phyloP scores from a whole-genome alignment of 2,888 invertebrate species.

The Pseudococcus jackbeardsleyi region DNA sequence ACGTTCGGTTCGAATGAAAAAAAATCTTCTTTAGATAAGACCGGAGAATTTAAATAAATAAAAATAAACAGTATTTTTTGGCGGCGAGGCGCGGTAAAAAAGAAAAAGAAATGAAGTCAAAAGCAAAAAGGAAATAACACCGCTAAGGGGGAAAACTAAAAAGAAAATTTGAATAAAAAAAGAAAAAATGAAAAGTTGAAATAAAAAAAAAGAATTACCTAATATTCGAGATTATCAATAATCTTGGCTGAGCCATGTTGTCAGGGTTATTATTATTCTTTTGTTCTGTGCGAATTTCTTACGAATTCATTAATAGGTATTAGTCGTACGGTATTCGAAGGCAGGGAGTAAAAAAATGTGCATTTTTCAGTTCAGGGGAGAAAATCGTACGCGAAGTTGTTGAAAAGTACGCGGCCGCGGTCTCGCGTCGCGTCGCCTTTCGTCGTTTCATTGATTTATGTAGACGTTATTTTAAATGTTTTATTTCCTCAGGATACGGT shows the following conservation, averaged over 20 bases:
- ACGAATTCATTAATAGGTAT: constrained; percentile 15
- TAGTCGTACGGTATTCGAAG: not conserved
- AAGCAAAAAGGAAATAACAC: not conserved
- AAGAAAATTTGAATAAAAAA: constrained; percentile 17
- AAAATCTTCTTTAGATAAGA: constrained; percentile 4
- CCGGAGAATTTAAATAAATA: not conserved
- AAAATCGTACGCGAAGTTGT: not conserved
- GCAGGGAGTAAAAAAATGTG: not conserved
- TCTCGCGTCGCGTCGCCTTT: not conserved
- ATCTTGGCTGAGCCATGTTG: constrained; percentile 22
- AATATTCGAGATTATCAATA: constrained; percentile 44
- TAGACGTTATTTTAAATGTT: constrained; percentile 26
- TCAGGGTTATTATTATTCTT: not conserved
- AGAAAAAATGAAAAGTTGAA: constrained; percentile 25
- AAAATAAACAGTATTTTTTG: constrained; percentile 10
- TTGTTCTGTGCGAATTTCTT: constrained; percentile 29
- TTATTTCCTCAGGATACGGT: constrained; percentile 4
- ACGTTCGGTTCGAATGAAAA: constrained; percentile 2
- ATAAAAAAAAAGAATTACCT: not conserved
- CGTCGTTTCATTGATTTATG: constrained; percentile 29
- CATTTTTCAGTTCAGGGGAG: not conserved
- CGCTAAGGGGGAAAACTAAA: not conserved
- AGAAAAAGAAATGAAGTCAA: constrained; percentile 4
- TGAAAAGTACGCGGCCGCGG: not conserved
- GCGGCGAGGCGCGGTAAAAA: not conserved